Evolutionary conservation across 2,888 invertebrate species (phyloP).

Genomic region (Ophion obscuratus): DNA sequence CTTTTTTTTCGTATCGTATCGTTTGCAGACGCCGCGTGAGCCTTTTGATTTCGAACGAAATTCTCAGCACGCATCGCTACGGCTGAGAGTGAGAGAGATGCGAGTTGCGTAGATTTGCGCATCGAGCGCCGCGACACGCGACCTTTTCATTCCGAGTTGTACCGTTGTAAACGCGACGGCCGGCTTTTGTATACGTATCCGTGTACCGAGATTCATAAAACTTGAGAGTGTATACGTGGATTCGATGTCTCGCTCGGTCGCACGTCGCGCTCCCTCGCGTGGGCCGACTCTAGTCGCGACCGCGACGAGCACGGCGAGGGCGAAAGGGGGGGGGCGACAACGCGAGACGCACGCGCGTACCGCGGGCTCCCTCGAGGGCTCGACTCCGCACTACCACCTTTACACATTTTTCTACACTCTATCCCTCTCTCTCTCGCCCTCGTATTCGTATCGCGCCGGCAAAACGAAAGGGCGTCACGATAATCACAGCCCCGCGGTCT

Average conservation of each 20-base stretch:
- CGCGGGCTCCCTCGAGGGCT: slow-evolving; percentile 58
- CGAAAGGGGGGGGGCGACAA: slow-evolving; percentile 20
- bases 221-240: background rate
- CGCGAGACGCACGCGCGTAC: slow-evolving; percentile 66
- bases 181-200: slow-evolving; percentile 3
- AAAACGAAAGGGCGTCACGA: slow-evolving; percentile 18
- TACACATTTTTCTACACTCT: slow-evolving; percentile 9
- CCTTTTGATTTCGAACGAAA: background rate
- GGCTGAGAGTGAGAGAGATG: background rate
- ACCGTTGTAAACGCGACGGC: background rate
- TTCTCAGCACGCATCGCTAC: background rate
- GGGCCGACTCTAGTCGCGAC: slow-evolving; percentile 44
- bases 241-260: slow-evolving; percentile 36
- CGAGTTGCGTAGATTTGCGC: background rate
- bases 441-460: background rate
- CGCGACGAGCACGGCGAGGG: slow-evolving; percentile 2
- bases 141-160: slow-evolving; percentile 5
- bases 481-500: background rate
- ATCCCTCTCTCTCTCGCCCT: slow-evolving; percentile 3
- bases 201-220: slow-evolving; percentile 22
- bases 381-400: slow-evolving; percentile 53
- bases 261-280: slow-evolving; percentile 13
- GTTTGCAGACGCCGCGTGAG: background rate
- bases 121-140: background rate
- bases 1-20: background rate